Evolutionary conservation across 2,113 vertebrate species (phyloP), one percentile per base, ranked within the genome.

Genomic region (Cyanocitta stelleri): DNA sequence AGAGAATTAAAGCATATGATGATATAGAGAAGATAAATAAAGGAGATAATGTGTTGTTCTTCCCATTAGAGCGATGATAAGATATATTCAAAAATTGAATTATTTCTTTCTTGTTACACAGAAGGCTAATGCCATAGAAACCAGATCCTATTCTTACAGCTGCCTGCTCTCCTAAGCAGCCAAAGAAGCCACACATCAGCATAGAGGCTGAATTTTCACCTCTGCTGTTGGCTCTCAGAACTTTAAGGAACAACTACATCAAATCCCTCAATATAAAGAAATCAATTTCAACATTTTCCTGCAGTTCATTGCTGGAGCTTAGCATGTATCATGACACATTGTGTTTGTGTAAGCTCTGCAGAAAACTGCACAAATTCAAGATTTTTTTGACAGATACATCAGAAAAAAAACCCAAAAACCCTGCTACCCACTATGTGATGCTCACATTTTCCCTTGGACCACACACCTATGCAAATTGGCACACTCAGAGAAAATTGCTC

Each of bases 11-110:
- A 72, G 55, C 93, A 66, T 73, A 90, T 55, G 75, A 94, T 91
- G 87, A 94, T 87, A 72, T 15, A 93, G 67, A 93, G 85, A 87
- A 94, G 94, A 95, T 79, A 96, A 94, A 96, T 93, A 95, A 93
- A 95, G 51, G 44, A 93, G 85, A 81, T 90, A 95, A 96, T 68
- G 51, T 72, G 96, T 67, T 96, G 83, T 89, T 96, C 79, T 94
- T 96, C 73, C 80, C 80, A 94, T 85, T 49, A 90, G n/a, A 94
- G 61, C 44, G 84, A 62, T 56, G 78, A 68, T 85, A 96, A 90
- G 35, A 61, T 72, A 85, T 13, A 95, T 73, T 84, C 22, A 78
- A 75, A 91, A 86, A 39, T 0, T 8, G 43, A 93, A 90, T 90
- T 61, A 84, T 89, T 95, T 93, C 49, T 71, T 86, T 48, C 32